phyloP scores from a whole-genome alignment of 2,113 vertebrate species.

The Sphyrna mokarran region DNA sequence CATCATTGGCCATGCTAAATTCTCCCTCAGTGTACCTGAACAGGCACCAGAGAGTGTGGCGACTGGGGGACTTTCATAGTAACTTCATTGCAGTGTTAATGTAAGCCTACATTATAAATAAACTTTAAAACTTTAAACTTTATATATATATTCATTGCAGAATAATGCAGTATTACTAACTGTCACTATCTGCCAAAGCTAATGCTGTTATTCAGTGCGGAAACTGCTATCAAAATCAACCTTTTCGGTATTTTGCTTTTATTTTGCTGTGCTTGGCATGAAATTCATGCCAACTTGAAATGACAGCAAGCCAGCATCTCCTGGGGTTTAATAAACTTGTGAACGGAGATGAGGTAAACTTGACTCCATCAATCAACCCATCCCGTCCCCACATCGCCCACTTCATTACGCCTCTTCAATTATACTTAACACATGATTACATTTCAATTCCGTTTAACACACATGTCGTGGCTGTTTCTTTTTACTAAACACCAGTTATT shows the following conservation, averaged over 20 bases:
- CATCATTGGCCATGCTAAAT: too few species aligned
- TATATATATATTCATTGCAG: too few species aligned
- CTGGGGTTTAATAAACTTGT: neutral
- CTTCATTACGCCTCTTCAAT: neutral
- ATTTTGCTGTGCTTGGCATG: neutral
- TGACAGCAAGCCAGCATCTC: neutral
- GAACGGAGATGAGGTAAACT: neutral
- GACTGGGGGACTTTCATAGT: too few species aligned
- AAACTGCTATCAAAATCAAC: neutral
- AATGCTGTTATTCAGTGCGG: neutral
- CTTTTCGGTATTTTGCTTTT: too few species aligned
- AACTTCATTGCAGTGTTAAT: too few species aligned
- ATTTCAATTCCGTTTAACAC: neutral
- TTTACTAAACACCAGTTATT: neutral
- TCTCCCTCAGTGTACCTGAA: too few species aligned
- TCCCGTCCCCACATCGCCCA: neutral
- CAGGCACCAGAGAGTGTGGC: too few species aligned
- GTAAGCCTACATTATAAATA: too few species aligned
- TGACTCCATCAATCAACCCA: neutral
- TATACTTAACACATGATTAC: neutral
- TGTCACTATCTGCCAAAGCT: neutral
- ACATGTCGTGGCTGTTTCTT: neutral
- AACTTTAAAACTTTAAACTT: too few species aligned
- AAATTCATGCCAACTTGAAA: neutral
- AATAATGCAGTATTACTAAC: neutral